Percentiles rank a stretch among this genome's conserved stretches.
Evolutionary conservation across 1,140 invertebrate species (phyloP).

Genomic region (Magallana angulata): DNA sequence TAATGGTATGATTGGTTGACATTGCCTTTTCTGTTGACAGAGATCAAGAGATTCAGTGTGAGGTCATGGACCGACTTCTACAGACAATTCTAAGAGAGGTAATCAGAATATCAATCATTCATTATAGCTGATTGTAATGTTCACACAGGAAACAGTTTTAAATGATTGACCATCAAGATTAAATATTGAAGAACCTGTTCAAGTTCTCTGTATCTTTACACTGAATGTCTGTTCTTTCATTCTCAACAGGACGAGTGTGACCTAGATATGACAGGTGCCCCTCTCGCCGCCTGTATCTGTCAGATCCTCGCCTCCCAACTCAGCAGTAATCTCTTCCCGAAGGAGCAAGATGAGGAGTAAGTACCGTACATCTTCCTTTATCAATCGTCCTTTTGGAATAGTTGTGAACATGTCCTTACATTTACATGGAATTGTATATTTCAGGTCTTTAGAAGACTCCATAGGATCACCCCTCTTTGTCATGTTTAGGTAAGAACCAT

Average conservation of each 20-base stretch:
- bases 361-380: slow-evolving; percentile 55
- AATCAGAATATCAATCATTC: too few species aligned
- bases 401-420: too few species aligned
- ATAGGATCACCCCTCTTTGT: slow-evolving; percentile 90
- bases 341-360: slow-evolving; percentile 81
- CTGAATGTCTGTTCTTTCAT: not conserved
- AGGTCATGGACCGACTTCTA: slow-evolving; percentile 86
- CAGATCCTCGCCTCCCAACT: slow-evolving; percentile 81
- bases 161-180: too few species aligned
- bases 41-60: slow-evolving; percentile 85
- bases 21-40: slow-evolving; percentile 65
- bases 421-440: not conserved
- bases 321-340: slow-evolving; percentile 80
- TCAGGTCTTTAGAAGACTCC: slow-evolving; percentile 85
- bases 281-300: slow-evolving; percentile 81
- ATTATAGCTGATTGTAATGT: too few species aligned
- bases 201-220: too few species aligned
- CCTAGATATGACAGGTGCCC: slow-evolving; percentile 81
- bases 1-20: not conserved
- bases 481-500: slow-evolving; percentile 83
- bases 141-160: too few species aligned
- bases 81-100: slow-evolving; percentile 82
- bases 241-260: slow-evolving; percentile 82
- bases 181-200: too few species aligned
- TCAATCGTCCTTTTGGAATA: too few species aligned